Percentiles rank a stretch among this genome's conserved stretches.
These are phyloP conservation scores for Scaptomyza parva DNA, from an alignment of 2,888 invertebrate species.

Conservation along the genomic window DNA sequence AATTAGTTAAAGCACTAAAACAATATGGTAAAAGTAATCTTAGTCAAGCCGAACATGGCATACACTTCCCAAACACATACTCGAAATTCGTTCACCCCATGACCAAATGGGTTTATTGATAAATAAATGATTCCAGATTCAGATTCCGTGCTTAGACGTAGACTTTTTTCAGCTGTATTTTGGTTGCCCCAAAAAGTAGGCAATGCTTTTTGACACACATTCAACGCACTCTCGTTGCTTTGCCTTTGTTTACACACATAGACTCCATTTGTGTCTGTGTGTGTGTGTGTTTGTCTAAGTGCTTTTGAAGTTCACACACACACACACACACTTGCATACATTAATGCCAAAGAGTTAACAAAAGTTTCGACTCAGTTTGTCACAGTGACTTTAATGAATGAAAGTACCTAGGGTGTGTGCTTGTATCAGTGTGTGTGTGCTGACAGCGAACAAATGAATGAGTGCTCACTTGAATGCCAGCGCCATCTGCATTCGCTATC, in stretches of 20 bases:
- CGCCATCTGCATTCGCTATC: slow-evolving; percentile 26
- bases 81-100: not conserved
- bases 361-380: slow-evolving; percentile 42
- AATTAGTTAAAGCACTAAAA: not conserved
- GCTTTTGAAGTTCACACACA: slow-evolving; percentile 35
- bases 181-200: slow-evolving; percentile 40
- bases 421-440: slow-evolving; percentile 25
- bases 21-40: no score
- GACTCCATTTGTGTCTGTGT: slow-evolving; percentile 3
- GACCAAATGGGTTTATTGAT: no score
- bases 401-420: slow-evolving; percentile 40
- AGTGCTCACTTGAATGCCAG: slow-evolving; percentile 38
- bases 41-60: not conserved
- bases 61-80: no score
- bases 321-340: not conserved
- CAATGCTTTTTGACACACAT: slow-evolving; percentile 48
- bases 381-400: slow-evolving; percentile 64
- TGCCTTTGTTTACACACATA: slow-evolving; percentile 38
- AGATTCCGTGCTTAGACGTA: no score
- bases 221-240: slow-evolving; percentile 15
- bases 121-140: no score
- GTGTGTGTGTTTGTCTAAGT: slow-evolving; percentile 9
- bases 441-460: slow-evolving; percentile 57
- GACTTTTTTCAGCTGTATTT: slow-evolving; percentile 15
- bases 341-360: slow-evolving; percentile 45